A percentile compares a stretch with the other conserved stretches of the same genome.
Conservation (phyloP, 2,888 invertebrate species). For the Dolichomitus sp. region DNA sequence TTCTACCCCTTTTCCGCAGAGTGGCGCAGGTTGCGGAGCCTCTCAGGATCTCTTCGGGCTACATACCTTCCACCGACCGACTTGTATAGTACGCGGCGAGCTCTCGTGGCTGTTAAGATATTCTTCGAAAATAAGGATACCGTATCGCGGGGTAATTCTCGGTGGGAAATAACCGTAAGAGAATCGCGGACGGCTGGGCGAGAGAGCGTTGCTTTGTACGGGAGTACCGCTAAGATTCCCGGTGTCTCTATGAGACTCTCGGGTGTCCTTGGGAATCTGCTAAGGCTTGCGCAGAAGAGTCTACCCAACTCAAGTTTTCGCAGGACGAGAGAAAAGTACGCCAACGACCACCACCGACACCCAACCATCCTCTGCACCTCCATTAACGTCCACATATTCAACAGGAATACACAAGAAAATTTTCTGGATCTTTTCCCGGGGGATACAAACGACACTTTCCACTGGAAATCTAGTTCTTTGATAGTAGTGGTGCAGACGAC, state of each 20-base stretch:
- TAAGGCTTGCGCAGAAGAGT: slow-evolving; percentile 67
- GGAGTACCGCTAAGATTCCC: slow-evolving; percentile 81
- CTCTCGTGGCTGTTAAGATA: slow-evolving; percentile 80
- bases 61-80: background rate
- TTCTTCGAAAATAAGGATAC: slow-evolving; percentile 82
- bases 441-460: slow-evolving; percentile 15
- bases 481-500: background rate
- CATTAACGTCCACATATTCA: slow-evolving; percentile 64
- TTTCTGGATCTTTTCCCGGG: slow-evolving; percentile 64
- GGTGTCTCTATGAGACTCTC: slow-evolving; percentile 79
- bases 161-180: slow-evolving; percentile 84
- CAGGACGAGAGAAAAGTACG: slow-evolving; percentile 55
- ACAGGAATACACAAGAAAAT: slow-evolving; percentile 47
- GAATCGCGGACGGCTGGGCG: slow-evolving; percentile 77
- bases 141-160: slow-evolving; percentile 83
- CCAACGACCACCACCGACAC: slow-evolving; percentile 41
- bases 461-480: slow-evolving; percentile 38
- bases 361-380: slow-evolving; percentile 27
- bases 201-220: slow-evolving; percentile 31
- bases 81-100: slow-evolving; percentile 25
- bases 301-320: slow-evolving; percentile 52
- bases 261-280: slow-evolving; percentile 83
- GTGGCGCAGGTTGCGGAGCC: slow-evolving; percentile 44
- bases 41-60: slow-evolving; percentile 36
- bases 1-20: slow-evolving; percentile 62